Conservation (phyloP, 1,140 invertebrate species). For the Oryctes rhinoceros region DNA sequence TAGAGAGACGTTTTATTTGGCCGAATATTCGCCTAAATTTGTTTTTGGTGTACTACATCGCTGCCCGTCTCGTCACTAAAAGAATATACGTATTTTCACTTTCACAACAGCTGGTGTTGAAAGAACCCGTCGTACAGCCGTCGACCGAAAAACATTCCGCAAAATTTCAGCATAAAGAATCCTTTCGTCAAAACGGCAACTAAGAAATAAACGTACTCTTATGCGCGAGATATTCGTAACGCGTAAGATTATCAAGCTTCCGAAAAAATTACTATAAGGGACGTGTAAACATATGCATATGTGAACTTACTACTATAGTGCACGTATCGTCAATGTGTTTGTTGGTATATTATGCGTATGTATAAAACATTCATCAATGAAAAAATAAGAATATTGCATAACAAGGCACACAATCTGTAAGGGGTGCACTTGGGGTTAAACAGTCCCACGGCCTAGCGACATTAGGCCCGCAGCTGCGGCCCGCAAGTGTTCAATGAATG, state of each 20-base stretch:
- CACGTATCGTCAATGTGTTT: slow-evolving; percentile 31
- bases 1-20: background rate
- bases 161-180: background rate
- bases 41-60: background rate
- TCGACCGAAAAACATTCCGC: background rate
- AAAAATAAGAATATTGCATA: slow-evolving; percentile 42
- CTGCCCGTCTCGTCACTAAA: background rate
- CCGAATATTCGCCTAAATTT: background rate
- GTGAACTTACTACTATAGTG: slow-evolving; percentile 2
- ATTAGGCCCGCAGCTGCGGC: slow-evolving; percentile 48
- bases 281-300: slow-evolving; percentile 6
- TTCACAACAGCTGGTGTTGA: background rate
- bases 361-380: slow-evolving; percentile 38
- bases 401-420: slow-evolving; percentile 42
- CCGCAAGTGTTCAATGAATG: slow-evolving; percentile 51
- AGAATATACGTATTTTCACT: background rate
- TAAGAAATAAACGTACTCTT: background rate
- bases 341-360: slow-evolving; percentile 34
- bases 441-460: slow-evolving; percentile 47
- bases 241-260: background rate
- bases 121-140: background rate
- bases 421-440: slow-evolving; percentile 44
- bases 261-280: background rate
- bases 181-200: background rate
- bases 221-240: background rate